Percentiles rank a stretch among this genome's conserved stretches.
These are phyloP conservation scores for Pteronotus mesoamericanus DNA, from an alignment of 2,797 vertebrate species.

Conservation along the genomic window DNA sequence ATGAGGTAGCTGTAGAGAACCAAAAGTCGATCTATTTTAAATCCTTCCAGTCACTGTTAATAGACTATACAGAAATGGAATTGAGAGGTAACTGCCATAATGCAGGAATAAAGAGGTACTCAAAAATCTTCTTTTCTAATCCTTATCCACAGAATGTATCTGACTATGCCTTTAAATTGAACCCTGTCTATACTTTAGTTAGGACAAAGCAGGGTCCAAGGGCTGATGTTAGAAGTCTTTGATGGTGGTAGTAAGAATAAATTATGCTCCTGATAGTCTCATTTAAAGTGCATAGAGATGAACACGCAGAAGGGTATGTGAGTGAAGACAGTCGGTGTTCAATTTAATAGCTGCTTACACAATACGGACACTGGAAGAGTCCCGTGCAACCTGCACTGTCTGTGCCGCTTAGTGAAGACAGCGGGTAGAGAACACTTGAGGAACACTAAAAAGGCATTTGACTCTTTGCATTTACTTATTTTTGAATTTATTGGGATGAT, in stretches of 20 bases:
- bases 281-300: not conserved
- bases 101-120: not conserved
- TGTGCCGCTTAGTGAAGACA: not conserved
- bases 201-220: not conserved
- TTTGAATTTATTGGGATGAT: not conserved
- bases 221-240: not conserved
- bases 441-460: not conserved
- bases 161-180: not conserved
- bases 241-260: not conserved
- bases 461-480: not conserved
- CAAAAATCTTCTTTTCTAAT: not conserved
- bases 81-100: not conserved
- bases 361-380: not conserved
- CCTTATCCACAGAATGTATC: not conserved
- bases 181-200: not conserved
- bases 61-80: not conserved
- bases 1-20: not conserved
- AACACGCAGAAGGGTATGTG: not conserved
- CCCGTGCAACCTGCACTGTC: not conserved
- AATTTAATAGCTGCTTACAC: not conserved
- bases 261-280: not conserved
- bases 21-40: slow-evolving; percentile 16
- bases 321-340: not conserved
- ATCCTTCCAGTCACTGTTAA: not conserved
- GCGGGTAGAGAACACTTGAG: not conserved